These are phyloP conservation scores for Harpalus rufipes DNA, from an alignment of 2,888 invertebrate species.

Conservation along the genomic window DNA sequence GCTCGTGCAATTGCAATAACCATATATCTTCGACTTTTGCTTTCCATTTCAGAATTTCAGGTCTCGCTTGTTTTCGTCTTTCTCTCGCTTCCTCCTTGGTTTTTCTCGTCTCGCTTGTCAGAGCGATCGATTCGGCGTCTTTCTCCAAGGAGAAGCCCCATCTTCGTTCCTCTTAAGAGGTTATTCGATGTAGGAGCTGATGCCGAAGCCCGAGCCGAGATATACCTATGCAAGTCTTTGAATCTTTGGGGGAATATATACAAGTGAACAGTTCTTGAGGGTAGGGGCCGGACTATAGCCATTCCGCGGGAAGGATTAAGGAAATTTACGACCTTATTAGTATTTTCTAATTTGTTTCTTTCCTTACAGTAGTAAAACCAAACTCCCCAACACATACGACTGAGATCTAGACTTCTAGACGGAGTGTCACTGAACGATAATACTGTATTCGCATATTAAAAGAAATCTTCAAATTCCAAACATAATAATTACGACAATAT, in stretches of 20 bases:
- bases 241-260: slow-evolving; percentile 37
- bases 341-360: slow-evolving; percentile 36
- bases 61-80: slow-evolving; percentile 53
- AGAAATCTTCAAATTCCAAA: too few species aligned
- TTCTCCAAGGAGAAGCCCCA: slow-evolving; percentile 19
- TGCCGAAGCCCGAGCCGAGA: background rate
- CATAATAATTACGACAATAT: too few species aligned
- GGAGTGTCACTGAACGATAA: too few species aligned
- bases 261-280: slow-evolving; percentile 30
- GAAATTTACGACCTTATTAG: slow-evolving; percentile 43
- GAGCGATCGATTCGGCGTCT: slow-evolving; percentile 32
- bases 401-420: too few species aligned
- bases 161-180: background rate
- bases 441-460: too few species aligned
- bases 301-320: background rate
- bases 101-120: slow-evolving; percentile 32
- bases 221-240: slow-evolving; percentile 38
- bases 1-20: slow-evolving; percentile 73
- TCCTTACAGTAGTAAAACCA: background rate
- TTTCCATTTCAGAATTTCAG: slow-evolving; percentile 58
- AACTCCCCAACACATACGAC: background rate
- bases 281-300: background rate
- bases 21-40: slow-evolving; percentile 71
- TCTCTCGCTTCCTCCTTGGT: slow-evolving; percentile 23
- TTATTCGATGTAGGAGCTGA: slow-evolving; percentile 10